Evolutionary conservation across 2,797 vertebrate genomes (phyloP).

Genomic region (Eutrigla gurnardus): DNA sequence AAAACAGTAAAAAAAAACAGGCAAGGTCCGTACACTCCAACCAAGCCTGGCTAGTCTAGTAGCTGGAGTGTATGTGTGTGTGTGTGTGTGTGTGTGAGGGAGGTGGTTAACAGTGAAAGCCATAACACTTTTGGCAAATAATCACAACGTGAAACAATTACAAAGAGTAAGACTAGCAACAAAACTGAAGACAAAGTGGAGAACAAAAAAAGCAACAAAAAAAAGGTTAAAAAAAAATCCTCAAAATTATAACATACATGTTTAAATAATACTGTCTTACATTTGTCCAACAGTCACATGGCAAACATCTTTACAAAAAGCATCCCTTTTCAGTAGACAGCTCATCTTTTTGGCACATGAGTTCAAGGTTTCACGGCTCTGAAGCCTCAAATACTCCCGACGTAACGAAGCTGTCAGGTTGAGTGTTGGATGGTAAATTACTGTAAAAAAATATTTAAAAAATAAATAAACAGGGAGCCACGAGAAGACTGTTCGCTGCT

Average conservation of each 20-base stretch:
- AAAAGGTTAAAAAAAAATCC: neutral
- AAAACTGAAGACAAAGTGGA: conserved; percentile 18
- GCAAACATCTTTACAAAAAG: conserved; percentile 7
- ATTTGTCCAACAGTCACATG: conserved; percentile 28
- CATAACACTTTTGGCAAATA: conserved; percentile 75
- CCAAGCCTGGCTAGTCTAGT: conserved; percentile 41
- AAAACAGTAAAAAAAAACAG: conserved; percentile 32
- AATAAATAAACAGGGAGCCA: neutral
- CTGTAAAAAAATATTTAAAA: conserved; percentile 1
- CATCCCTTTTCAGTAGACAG: conserved; percentile 5
- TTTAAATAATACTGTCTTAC: neutral
- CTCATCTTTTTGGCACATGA: conserved; percentile 56
- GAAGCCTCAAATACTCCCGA: neutral
- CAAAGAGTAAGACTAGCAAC: conserved; percentile 34
- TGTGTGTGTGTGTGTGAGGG: conserved; percentile 39
- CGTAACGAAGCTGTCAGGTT: conserved; percentile 5
- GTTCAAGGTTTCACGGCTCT: conserved; percentile 7
- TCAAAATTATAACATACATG: neutral
- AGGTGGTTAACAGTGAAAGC: conserved; percentile 73
- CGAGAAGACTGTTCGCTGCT: neutral
- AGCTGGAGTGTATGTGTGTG: conserved; percentile 35
- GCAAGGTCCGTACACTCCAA: conserved; percentile 51
- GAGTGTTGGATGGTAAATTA: neutral
- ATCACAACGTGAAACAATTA: conserved; percentile 58
- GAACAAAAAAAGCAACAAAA: conserved; percentile 13